Evolutionary conservation across 2,113 vertebrate species (phyloP).

Genomic region (Tamias sibiricus): DNA sequence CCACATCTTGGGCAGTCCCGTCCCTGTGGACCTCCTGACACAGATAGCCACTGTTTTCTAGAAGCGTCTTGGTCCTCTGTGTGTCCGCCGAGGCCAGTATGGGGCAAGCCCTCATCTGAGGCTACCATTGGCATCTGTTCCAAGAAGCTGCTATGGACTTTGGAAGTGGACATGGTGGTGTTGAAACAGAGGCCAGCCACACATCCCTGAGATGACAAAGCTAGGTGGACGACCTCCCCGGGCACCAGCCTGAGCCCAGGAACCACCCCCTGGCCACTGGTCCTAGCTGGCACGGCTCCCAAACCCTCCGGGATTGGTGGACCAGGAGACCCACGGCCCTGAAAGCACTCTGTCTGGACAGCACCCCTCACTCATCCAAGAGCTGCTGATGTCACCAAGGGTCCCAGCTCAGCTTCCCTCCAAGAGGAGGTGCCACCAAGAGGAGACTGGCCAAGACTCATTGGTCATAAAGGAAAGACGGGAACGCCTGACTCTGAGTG

Average conservation of each 20-base stretch:
- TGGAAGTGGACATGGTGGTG: background rate
- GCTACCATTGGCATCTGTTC: fast-evolving
- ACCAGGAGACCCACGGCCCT: fast-evolving
- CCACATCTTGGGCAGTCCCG: too few species aligned
- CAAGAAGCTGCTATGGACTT: background rate
- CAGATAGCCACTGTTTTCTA: background rate
- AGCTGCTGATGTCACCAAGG: fast-evolving
- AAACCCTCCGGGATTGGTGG: background rate
- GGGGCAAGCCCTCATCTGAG: fast-evolving
- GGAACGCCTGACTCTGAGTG: background rate
- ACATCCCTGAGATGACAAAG: background rate
- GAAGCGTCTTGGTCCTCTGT: background rate
- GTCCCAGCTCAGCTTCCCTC: background rate
- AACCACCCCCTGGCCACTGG: fast-evolving
- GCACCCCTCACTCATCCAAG: background rate
- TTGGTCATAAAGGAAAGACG: fast-evolving
- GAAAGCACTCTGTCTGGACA: too few species aligned
- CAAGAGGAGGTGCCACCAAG: fast-evolving
- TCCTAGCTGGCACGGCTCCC: background rate
- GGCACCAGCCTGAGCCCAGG: too few species aligned
- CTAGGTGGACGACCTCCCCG: background rate
- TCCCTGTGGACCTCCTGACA: too few species aligned
- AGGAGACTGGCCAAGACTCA: background rate
- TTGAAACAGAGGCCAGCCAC: background rate
- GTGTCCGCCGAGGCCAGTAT: fast-evolving